These are phyloP conservation scores for Taurulus bubalis DNA, from an alignment of 2,113 vertebrate species.

Conservation along the genomic window DNA sequence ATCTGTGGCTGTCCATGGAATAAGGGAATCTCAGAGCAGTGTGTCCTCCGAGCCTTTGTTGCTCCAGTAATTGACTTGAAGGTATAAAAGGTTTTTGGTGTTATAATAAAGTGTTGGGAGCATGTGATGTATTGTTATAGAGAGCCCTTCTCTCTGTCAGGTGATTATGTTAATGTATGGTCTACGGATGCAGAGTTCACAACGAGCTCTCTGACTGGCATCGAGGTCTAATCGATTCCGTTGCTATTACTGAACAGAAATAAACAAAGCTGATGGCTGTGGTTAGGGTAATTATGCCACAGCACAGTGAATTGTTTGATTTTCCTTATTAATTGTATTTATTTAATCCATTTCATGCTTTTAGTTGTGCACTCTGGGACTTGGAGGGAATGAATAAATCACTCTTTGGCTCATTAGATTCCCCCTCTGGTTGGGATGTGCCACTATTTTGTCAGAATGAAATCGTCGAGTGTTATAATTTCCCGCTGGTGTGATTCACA, in stretches of 20 bases:
- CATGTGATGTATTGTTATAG: slow-evolving; percentile 68
- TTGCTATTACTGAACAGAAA: slow-evolving; percentile 84
- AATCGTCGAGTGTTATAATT: slow-evolving; percentile 75
- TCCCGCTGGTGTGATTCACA: slow-evolving; percentile 76
- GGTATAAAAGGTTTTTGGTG: slow-evolving; percentile 50
- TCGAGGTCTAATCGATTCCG: slow-evolving; percentile 84
- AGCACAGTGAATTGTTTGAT: slow-evolving; percentile 85
- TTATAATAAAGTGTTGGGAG: slow-evolving; percentile 47
- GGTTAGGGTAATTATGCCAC: slow-evolving; percentile 84
- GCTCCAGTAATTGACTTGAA: slow-evolving; percentile 20
- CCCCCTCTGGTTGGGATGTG: slow-evolving; percentile 80
- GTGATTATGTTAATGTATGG: slow-evolving; percentile 76
- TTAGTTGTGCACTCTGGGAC: slow-evolving; percentile 84
- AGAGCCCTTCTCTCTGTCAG: slow-evolving; percentile 68
- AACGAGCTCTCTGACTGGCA: slow-evolving; percentile 75
- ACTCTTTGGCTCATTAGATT: slow-evolving; percentile 85
- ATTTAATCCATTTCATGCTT: slow-evolving; percentile 88
- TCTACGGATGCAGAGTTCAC: slow-evolving; percentile 68
- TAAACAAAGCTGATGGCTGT: slow-evolving; percentile 84
- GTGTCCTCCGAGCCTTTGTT: slow-evolving; percentile 39
- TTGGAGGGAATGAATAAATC: slow-evolving; percentile 84
- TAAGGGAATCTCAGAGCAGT: slow-evolving; percentile 46
- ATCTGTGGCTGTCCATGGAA: slow-evolving; percentile 70
- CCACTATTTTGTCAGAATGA: slow-evolving; percentile 79
- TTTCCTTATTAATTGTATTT: slow-evolving; percentile 88